These are phyloP conservation scores for Enteromius fasciolatus DNA, from an alignment of 2,797 vertebrate species.

Conservation along the genomic window DNA sequence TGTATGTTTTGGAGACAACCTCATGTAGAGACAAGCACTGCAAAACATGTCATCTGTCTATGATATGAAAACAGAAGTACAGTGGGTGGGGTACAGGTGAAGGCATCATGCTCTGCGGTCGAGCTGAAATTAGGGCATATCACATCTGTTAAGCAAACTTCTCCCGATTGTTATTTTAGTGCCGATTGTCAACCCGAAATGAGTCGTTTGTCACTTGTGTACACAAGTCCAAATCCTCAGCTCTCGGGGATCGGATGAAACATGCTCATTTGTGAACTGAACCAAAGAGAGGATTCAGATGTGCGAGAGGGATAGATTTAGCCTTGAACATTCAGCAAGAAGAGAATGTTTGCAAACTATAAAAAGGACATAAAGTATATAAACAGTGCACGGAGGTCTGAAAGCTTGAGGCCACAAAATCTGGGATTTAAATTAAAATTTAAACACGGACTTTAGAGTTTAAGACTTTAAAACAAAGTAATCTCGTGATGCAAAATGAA, in stretches of 20 bases:
- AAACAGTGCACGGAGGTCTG: not conserved
- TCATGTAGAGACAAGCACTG: constrained; percentile 49
- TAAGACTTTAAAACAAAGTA: not conserved
- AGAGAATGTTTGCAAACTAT: not conserved
- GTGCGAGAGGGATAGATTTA: not conserved
- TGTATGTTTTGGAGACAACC: constrained; percentile 35
- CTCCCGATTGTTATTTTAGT: constrained; percentile 62
- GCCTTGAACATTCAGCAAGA: not conserved
- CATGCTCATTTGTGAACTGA: not conserved
- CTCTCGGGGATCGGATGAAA: not conserved
- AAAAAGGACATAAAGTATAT: not conserved
- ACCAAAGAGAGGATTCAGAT: not conserved
- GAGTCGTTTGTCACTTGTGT: constrained; percentile 66
- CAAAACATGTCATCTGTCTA: constrained; percentile 39
- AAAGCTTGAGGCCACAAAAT: not conserved
- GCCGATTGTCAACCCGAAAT: constrained; percentile 48
- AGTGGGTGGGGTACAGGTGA: constrained; percentile 57
- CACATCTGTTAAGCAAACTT: constrained; percentile 68
- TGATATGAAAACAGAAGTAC: constrained; percentile 49
- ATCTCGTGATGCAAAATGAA: not conserved
- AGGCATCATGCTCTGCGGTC: constrained; percentile 22
- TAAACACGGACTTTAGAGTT: not conserved
- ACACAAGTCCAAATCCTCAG: not conserved
- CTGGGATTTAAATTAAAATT: not conserved
- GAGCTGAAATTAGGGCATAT: constrained; percentile 44